Evolutionary conservation across 2,113 vertebrate genomes (phyloP).

Genomic region (Mionectes macconnelli): DNA sequence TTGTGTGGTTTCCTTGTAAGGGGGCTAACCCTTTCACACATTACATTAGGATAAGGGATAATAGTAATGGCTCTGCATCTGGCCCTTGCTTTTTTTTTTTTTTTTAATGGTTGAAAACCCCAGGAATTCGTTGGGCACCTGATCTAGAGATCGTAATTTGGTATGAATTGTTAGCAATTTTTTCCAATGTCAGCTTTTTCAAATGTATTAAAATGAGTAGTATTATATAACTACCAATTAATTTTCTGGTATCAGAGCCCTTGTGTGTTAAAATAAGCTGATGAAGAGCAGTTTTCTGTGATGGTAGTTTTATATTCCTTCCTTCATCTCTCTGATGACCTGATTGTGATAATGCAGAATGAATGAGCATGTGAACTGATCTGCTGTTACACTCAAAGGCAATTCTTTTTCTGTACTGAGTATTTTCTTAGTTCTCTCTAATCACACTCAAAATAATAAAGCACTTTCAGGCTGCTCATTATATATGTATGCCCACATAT

Average conservation of each 20-base stretch:
- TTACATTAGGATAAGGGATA: not conserved
- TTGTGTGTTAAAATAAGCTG: not conserved
- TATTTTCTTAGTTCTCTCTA: not conserved
- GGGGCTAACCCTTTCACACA: not conserved
- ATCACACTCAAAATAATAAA: not conserved
- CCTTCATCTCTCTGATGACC: not conserved
- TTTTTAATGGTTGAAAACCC: not conserved
- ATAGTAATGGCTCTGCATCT: not conserved
- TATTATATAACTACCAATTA: not conserved
- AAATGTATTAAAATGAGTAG: not conserved
- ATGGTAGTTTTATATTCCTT: not conserved
- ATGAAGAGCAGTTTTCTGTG: not conserved
- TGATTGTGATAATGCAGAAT: not conserved
- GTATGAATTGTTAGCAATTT: not conserved
- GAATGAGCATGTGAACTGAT: not conserved
- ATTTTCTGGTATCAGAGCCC: not conserved
- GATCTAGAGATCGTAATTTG: not conserved
- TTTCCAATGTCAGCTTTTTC: not conserved
- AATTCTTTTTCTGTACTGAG: not conserved
- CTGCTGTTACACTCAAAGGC: rapidly evolving
- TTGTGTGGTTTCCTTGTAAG: not conserved
- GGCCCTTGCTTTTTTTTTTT: not conserved
- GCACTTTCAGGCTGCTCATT: not conserved
- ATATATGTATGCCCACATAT: rapidly evolving
- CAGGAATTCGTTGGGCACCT: not conserved